Percentiles rank a stretch among this genome's conserved stretches.
phyloP scores from a whole-genome alignment of 2,113 vertebrate genomes.

The Pampusana beccarii region DNA sequence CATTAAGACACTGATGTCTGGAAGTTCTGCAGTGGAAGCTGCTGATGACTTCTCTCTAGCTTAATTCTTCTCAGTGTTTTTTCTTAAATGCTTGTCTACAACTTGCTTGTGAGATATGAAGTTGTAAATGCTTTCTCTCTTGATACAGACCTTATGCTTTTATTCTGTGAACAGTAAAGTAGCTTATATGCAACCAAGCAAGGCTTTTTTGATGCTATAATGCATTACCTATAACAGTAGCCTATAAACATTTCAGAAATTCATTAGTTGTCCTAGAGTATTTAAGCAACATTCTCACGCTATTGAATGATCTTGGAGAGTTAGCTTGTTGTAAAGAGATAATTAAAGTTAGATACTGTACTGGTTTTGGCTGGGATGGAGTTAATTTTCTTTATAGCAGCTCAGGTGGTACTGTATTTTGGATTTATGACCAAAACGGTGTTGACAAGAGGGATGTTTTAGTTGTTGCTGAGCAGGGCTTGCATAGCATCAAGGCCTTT shows the following conservation, averaged over 20 bases:
- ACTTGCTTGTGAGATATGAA: background rate
- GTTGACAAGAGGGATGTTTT: no score
- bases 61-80: background rate
- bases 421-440: no score
- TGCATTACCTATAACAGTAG: background rate
- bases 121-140: background rate
- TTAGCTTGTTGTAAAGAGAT: background rate
- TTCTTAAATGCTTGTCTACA: background rate
- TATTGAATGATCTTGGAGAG: background rate
- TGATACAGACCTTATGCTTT: background rate
- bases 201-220: background rate
- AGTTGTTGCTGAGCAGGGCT: background rate
- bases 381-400: no score
- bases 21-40: background rate
- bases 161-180: background rate
- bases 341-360: background rate
- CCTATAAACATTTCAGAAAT: background rate
- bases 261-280: background rate
- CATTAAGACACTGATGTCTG: background rate
- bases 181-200: background rate
- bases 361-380: background rate
- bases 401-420: no score
- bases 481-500: background rate
- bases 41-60: background rate
- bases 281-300: background rate